Conservation (phyloP, 2,113 vertebrate genomes). For the Forbesichthys agassizii region DNA sequence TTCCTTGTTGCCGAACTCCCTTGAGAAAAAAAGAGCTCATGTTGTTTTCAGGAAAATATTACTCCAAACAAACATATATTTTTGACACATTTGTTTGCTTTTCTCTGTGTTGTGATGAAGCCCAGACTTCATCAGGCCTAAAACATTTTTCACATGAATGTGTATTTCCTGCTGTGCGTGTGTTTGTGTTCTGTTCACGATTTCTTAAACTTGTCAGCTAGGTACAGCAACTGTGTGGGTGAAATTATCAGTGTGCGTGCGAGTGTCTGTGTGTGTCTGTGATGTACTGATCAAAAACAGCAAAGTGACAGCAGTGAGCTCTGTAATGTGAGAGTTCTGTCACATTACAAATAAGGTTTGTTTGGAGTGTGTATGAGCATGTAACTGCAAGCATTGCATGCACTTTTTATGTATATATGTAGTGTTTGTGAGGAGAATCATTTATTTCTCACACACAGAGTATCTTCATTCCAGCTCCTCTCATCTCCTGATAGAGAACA, state of each 20-base stretch:
- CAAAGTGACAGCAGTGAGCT: slow-evolving; percentile 65
- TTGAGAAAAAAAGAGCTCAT: slow-evolving; percentile 40
- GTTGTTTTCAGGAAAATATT: slow-evolving; percentile 59
- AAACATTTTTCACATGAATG: slow-evolving; percentile 40
- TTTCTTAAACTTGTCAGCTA: slow-evolving; percentile 50
- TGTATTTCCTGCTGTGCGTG: slow-evolving; percentile 45
- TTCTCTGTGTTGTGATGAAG: slow-evolving; percentile 69
- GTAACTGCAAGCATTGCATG: neutral
- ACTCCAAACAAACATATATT: slow-evolving; percentile 53
- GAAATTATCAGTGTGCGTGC: slow-evolving; percentile 6
- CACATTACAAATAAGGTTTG: slow-evolving; percentile 68
- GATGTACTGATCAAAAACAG: slow-evolving; percentile 66
- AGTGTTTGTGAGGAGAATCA: slow-evolving; percentile 22
- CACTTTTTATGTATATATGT: slow-evolving; percentile 2
- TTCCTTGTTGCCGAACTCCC: slow-evolving; percentile 31
- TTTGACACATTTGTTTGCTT: slow-evolving; percentile 52
- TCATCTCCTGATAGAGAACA: slow-evolving; percentile 59
- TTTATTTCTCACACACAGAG: slow-evolving; percentile 67
- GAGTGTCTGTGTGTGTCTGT: slow-evolving; percentile 31
- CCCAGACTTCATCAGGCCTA: slow-evolving; percentile 60
- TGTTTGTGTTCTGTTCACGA: slow-evolving; percentile 43
- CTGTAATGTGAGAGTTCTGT: slow-evolving; percentile 70
- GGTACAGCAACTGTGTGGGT: slow-evolving; percentile 13
- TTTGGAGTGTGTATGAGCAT: slow-evolving; percentile 26
- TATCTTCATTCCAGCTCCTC: slow-evolving; percentile 61